These are phyloP conservation scores for Mantis religiosa DNA, from an alignment of 2,888 invertebrate genomes.

Conservation along the genomic window DNA sequence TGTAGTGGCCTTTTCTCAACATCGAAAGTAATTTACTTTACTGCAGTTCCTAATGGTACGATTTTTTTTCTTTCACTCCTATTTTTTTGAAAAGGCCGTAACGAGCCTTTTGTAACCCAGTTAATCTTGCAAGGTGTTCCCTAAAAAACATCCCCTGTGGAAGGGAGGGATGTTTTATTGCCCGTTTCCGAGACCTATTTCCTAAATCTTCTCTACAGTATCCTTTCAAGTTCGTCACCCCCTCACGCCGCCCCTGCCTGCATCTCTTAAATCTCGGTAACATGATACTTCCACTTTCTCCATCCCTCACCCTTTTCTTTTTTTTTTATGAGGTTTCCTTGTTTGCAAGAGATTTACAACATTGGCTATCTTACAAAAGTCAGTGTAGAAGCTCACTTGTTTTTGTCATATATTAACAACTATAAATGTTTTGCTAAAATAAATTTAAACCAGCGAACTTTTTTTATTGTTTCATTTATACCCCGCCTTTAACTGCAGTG, in stretches of 20 bases:
- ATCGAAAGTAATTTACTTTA: not conserved
- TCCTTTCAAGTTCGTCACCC: constrained; percentile 16
- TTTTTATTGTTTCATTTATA: no score
- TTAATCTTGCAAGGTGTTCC: constrained; percentile 13
- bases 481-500: no score
- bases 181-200: constrained; percentile 28
- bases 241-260: not conserved
- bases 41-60: not conserved
- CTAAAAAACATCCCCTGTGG: not conserved
- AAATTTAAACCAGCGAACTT: no score
- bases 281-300: not conserved
- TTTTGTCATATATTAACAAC: no score
- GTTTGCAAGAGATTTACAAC: not conserved
- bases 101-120: not conserved
- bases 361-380: no score
- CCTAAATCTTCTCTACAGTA: constrained; percentile 28
- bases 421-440: no score
- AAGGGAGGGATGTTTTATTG: constrained; percentile 23
- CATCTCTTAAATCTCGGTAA: constrained; percentile 18
- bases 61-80: not conserved
- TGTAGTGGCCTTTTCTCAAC: not conserved
- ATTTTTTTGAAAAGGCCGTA: not conserved
- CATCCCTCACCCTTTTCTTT: not conserved
- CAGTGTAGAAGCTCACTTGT: no score
- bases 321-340: not conserved